Percentiles rank a stretch among this genome's conserved stretches.
phyloP scores from a whole-genome alignment of 2,888 invertebrate species.

The Sinodicranocentrus sp. region DNA sequence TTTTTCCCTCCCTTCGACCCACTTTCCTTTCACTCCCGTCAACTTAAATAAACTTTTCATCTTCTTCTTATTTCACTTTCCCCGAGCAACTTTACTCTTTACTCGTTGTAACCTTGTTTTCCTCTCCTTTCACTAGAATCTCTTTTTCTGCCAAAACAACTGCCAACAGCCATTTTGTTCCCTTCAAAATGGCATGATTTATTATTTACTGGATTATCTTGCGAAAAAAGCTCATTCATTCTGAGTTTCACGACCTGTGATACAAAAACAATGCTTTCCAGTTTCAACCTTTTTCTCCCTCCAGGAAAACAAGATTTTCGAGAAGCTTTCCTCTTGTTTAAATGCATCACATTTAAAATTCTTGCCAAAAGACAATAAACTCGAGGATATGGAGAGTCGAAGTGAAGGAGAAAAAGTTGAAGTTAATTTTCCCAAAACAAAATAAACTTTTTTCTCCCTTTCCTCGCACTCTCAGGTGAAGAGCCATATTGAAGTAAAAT shows the following conservation, averaged over 20 bases:
- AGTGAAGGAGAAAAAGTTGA: conserved; percentile 4
- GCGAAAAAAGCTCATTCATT: conserved; percentile 27
- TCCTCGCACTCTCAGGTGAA: not conserved
- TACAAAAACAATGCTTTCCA: not conserved
- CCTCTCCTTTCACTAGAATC: too few species aligned
- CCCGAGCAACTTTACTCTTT: too few species aligned
- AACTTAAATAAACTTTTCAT: too few species aligned
- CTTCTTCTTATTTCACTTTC: too few species aligned
- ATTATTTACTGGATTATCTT: conserved; percentile 41
- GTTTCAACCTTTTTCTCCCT: not conserved
- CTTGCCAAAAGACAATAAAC: not conserved
- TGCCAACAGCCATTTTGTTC: conserved; percentile 13
- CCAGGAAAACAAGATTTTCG: not conserved
- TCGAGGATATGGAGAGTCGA: not conserved
- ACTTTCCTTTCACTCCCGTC: too few species aligned
- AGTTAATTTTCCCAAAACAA: not conserved
- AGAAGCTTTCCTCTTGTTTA: too few species aligned
- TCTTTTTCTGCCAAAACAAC: conserved; percentile 10
- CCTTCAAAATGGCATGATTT: conserved; percentile 37
- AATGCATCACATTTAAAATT: too few species aligned
- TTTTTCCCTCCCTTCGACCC: too few species aligned
- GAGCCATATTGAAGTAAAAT: too few species aligned
- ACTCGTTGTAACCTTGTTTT: too few species aligned
- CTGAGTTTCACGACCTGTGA: not conserved
- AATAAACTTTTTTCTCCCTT: not conserved